Conservation (phyloP, 2,888 invertebrate genomes). For the Tipula unca region DNA sequence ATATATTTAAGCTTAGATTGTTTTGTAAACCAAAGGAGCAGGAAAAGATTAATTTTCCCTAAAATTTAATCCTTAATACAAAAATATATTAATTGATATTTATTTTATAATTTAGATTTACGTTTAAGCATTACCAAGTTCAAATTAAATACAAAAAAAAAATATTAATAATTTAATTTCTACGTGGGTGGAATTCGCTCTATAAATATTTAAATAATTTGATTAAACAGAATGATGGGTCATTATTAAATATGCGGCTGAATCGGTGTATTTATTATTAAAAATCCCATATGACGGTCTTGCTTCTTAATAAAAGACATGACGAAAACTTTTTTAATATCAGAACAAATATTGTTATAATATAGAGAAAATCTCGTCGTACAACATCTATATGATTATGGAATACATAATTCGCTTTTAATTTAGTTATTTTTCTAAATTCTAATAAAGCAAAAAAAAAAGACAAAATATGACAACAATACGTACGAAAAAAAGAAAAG, state of each 20-base stretch:
- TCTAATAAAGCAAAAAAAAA: background rate
- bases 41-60: background rate
- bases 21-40: background rate
- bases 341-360: background rate
- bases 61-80: no score
- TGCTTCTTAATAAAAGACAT: background rate
- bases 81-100: no score
- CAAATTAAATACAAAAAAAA: no score
- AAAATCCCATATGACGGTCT: background rate
- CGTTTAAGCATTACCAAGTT: no score
- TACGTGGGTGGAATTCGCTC: background rate
- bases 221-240: background rate
- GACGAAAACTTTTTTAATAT: background rate
- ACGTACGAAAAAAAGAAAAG: background rate
- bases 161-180: no score
- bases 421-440: background rate
- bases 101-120: no score
- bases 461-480: background rate
- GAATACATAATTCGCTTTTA: background rate
- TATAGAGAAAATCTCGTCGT: background rate
- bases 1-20: background rate
- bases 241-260: background rate
- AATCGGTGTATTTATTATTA: background rate
- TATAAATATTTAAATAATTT: background rate
- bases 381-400: background rate